phyloP scores from a whole-genome alignment of 2,888 invertebrate species.

The Bellardia bayeri region DNA sequence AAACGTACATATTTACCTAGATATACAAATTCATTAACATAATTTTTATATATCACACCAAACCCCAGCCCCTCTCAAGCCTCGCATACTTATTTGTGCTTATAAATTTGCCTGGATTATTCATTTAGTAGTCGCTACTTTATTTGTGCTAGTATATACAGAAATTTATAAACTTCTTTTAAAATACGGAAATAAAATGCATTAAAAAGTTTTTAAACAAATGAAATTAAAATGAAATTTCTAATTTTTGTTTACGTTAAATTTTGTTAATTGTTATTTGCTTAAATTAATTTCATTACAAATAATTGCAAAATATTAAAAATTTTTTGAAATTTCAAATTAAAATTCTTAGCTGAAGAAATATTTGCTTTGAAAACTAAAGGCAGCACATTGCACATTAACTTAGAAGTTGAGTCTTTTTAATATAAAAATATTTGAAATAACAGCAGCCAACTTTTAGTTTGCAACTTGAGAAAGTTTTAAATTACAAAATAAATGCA shows the following conservation, averaged over 20 bases:
- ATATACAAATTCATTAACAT: slow-evolving; percentile 8
- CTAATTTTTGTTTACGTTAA: slow-evolving; percentile 27
- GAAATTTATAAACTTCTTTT: slow-evolving; percentile 42
- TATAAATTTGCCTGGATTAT: background rate
- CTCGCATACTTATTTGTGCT: too few relatives aligned
- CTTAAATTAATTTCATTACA: slow-evolving; percentile 29
- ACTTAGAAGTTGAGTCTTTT: too few relatives aligned
- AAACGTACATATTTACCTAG: background rate
- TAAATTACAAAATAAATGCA: background rate
- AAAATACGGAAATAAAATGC: slow-evolving; percentile 3
- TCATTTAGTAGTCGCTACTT: slow-evolving; percentile 39
- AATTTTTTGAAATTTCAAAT: background rate
- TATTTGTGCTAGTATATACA: background rate
- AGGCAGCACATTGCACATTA: too few relatives aligned
- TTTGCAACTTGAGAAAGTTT: too few relatives aligned
- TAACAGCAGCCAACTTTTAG: too few relatives aligned
- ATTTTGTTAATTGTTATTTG: slow-evolving; percentile 50
- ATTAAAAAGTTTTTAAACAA: slow-evolving; percentile 17
- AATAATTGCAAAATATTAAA: slow-evolving; percentile 28
- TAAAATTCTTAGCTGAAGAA: too few relatives aligned
- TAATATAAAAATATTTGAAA: too few relatives aligned
- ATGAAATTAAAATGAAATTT: slow-evolving; percentile 49
- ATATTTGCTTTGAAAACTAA: too few relatives aligned
- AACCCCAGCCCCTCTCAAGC: background rate
- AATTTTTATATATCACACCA: background rate